A percentile compares a stretch with the other conserved stretches of the same genome.
phyloP scores from a whole-genome alignment of 2,888 invertebrate species.

The Priocnemis perturbator region DNA sequence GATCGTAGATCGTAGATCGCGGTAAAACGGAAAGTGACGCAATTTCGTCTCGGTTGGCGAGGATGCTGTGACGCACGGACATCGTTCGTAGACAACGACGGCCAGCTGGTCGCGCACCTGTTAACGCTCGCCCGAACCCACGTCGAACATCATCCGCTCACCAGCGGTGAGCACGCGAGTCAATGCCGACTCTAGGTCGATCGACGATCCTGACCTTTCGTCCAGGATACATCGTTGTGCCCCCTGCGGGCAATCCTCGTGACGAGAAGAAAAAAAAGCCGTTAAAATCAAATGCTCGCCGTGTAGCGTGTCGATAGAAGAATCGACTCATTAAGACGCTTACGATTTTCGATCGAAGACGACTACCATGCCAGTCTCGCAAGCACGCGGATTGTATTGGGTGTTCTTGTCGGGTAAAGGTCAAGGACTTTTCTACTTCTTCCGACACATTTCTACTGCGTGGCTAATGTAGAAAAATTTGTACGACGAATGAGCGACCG shows the following conservation, averaged over 20 bases:
- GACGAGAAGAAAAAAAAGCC: constrained; percentile 14
- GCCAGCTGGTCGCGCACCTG: constrained; percentile 22
- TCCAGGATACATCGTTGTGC: constrained; percentile 56
- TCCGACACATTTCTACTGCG: too few species aligned
- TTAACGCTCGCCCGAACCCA: constrained; percentile 20
- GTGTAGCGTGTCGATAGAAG: too few species aligned
- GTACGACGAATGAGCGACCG: too few species aligned
- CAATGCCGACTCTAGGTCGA: constrained; percentile 33
- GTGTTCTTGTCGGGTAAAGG: too few species aligned
- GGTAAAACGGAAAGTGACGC: constrained; percentile 56
- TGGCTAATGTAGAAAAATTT: too few species aligned
- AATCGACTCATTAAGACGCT: too few species aligned
- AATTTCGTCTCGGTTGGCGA: constrained; percentile 40
- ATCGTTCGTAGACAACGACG: constrained; percentile 6
- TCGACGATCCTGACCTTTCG: constrained; percentile 62
- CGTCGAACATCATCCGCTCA: constrained; percentile 11
- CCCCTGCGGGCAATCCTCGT: constrained; percentile 22
- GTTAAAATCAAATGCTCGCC: constrained; percentile 13
- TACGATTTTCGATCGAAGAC: too few species aligned
- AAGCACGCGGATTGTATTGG: too few species aligned
- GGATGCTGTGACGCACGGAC: constrained; percentile 29
- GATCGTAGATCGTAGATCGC: constrained; percentile 9
- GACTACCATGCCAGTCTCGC: too few species aligned
- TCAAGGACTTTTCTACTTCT: too few species aligned
- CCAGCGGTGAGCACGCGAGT: constrained; percentile 23